Conservation (phyloP, 2,888 invertebrate genomes). For the Drosophila eohydei region DNA sequence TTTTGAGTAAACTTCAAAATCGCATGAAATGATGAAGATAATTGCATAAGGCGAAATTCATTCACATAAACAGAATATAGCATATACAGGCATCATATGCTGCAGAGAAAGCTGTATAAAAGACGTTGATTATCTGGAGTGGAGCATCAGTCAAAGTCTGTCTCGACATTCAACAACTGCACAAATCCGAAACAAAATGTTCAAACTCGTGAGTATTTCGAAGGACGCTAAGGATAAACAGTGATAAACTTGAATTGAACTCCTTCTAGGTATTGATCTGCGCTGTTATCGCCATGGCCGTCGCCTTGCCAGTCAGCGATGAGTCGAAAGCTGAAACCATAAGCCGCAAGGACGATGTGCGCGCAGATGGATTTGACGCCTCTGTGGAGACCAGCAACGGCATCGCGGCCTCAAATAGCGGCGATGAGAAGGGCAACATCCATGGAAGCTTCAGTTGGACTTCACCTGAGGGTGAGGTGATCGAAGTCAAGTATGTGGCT, state of each 20-base stretch:
- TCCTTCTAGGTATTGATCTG: slow-evolving; percentile 62
- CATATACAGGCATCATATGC: background rate
- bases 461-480: slow-evolving; percentile 75
- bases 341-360: slow-evolving; percentile 60
- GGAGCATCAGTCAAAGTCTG: slow-evolving; percentile 66
- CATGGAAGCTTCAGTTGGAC: slow-evolving; percentile 66
- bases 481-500: slow-evolving; percentile 72
- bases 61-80: background rate
- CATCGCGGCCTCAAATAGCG: slow-evolving; percentile 40
- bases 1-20: background rate
- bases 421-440: slow-evolving; percentile 73
- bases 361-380: slow-evolving; percentile 70
- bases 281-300: slow-evolving; percentile 58
- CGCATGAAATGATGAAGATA: background rate
- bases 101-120: slow-evolving; percentile 28
- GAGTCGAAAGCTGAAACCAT: slow-evolving; percentile 60
- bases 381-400: slow-evolving; percentile 63
- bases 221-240: background rate
- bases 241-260: background rate
- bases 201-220: slow-evolving; percentile 60
- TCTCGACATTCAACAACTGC: slow-evolving; percentile 39
- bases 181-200: slow-evolving; percentile 54
- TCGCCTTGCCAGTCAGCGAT: slow-evolving; percentile 45
- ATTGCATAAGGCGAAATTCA: background rate
- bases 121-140: slow-evolving; percentile 19